Evolutionary conservation across 2,888 invertebrate genomes (phyloP).

Genomic region (Ornithoptera priamus): DNA sequence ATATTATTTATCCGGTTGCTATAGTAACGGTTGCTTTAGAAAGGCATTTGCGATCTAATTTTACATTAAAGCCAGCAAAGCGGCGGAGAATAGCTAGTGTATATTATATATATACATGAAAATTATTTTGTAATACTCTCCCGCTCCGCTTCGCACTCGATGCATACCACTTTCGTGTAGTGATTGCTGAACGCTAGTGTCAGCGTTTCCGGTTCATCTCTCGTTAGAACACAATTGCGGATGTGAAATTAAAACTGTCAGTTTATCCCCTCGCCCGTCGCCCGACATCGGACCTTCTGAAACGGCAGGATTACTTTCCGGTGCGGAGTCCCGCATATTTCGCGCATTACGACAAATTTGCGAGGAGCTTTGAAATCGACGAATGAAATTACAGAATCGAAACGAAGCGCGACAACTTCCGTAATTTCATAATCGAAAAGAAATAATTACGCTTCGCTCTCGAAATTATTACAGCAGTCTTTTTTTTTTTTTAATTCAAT

Average conservation of each 20-base stretch:
- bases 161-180: slow-evolving; percentile 44
- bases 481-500: no score
- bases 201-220: slow-evolving; percentile 74
- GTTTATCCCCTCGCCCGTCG: slow-evolving; percentile 20
- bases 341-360: slow-evolving; percentile 16
- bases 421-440: no score
- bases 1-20: no score
- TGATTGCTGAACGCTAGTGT: slow-evolving; percentile 72
- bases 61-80: no score
- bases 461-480: no score
- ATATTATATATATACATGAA: no score
- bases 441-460: no score
- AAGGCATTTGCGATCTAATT: no score
- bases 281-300: slow-evolving; percentile 26
- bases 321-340: slow-evolving; percentile 8
- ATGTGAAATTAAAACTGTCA: slow-evolving; percentile 65
- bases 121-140: neutral
- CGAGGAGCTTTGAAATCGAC: slow-evolving; percentile 10
- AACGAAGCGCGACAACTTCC: neutral
- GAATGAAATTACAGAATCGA: slow-evolving; percentile 14
- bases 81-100: no score
- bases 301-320: slow-evolving; percentile 18
- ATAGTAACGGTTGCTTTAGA: no score
- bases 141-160: slow-evolving; percentile 20
- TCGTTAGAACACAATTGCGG: slow-evolving; percentile 71